phyloP scores from a whole-genome alignment of 2,113 vertebrate species.

The Leiothrix lutea region DNA sequence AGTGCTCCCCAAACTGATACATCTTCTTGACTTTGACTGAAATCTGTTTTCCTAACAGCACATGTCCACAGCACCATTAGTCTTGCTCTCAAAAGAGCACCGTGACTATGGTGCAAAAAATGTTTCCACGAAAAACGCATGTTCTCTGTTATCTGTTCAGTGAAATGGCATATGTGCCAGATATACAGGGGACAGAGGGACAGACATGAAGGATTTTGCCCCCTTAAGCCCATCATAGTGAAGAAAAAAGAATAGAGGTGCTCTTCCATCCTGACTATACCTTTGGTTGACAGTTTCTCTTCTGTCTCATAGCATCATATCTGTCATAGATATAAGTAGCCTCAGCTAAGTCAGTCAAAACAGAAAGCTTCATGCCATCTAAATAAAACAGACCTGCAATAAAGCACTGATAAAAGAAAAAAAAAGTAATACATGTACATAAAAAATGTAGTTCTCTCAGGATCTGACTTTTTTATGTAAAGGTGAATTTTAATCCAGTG shows the following conservation, averaged over 20 bases:
- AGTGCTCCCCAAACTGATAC: background rate
- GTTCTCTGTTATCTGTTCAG: background rate
- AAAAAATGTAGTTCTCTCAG: background rate
- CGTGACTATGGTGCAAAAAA: background rate
- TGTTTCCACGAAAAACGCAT: background rate
- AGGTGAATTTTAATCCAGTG: constrained; percentile 52
- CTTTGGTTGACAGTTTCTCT: constrained; percentile 5
- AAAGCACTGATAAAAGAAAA: background rate
- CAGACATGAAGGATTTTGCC: background rate
- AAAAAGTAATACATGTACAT: background rate
- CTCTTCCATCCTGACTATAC: background rate
- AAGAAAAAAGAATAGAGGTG: background rate
- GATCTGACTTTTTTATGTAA: background rate
- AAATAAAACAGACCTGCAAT: background rate
- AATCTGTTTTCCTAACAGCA: background rate
- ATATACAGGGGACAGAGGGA: background rate
- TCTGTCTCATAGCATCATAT: background rate
- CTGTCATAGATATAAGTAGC: background rate
- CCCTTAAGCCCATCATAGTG: background rate
- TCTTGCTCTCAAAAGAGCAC: background rate
- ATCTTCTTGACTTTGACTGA: background rate
- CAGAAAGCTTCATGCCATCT: background rate
- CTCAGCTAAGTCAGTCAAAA: constrained; percentile 7
- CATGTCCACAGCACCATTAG: background rate
- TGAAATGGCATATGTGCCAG: background rate